Conservation (phyloP, 1,140 invertebrate genomes). For the Kradibia gibbosae region DNA sequence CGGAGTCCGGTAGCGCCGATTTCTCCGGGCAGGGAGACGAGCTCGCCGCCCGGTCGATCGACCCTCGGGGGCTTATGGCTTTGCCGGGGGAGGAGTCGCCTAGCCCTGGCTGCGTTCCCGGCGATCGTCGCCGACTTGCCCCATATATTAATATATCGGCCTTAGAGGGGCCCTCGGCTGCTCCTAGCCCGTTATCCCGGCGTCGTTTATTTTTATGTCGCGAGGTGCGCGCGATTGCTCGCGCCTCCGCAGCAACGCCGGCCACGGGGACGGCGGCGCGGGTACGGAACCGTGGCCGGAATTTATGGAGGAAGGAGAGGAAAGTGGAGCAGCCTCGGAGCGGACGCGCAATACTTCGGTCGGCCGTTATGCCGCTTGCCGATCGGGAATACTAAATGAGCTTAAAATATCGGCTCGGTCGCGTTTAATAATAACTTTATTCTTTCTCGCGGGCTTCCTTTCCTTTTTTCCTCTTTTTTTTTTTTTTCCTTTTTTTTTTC, state of each 20-base stretch:
- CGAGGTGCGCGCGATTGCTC: not conserved
- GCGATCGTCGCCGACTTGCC: not conserved
- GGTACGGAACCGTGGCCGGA: no score
- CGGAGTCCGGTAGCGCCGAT: no score
- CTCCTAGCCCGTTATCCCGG: not conserved
- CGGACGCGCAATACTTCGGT: not conserved
- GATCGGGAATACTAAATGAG: not conserved
- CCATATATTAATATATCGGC: not conserved
- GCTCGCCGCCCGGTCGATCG: no score
- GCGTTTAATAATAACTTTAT: constrained; percentile 2
- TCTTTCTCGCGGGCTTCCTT: not conserved
- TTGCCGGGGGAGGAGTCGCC: not conserved
- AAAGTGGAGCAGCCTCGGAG: not conserved
- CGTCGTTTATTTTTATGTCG: not conserved
- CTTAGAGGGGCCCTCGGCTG: not conserved
- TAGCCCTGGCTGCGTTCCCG: not conserved
- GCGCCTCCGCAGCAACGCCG: not conserved
- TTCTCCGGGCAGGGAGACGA: no score
- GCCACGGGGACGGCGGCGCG: not conserved
- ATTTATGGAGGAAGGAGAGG: not conserved
- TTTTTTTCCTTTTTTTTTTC: not conserved
- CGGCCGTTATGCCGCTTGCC: not conserved
- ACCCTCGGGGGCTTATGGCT: not conserved
- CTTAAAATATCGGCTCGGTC: not conserved
- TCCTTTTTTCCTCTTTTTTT: not conserved